Base-by-base conservation (phyloP, 2,888 invertebrate species). In the Geotrupes spiniger region DNA sequence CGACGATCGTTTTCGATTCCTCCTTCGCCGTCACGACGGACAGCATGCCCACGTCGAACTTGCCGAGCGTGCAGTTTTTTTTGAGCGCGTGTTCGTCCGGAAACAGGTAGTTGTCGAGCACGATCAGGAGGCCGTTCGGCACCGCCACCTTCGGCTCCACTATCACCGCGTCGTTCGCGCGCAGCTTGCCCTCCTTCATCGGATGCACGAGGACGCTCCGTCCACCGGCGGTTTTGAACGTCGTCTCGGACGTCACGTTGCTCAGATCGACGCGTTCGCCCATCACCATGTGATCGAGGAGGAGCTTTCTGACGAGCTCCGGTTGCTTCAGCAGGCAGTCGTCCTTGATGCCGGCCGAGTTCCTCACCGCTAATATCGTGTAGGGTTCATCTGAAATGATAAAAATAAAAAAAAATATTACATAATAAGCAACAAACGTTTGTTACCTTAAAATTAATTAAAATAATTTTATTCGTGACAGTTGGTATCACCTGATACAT, bases 221-320 rank as follows among this genome's bases (percentile, higher is more conserved):
- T 4, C 76, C 76, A n/a, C 75, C 72, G 15, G 74, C 61, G 4
- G 76, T 75, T 49, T 71, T 77, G 69, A 70, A 76, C 63, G 72
- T 75, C 63, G 70, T 71, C 63, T 67, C 76, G 63, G 68, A 75
- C 61, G 74, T 75, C 61, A 70, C 61, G 53, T 71, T 78, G 67
- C 67, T 74, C 62, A 74, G 69, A 61, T 80, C 77, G 52, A 79
- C 73, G 56, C 75, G 73, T 56, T 75, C 72, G 9, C 80, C 81
- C 12, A 81, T 74, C 52, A 82, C 76, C 60, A 82, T 74, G 65
- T 82, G 82, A 61, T 81, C 80, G 59, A 81, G 65, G 56, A 82
- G 73, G 52, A 82, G 72, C 61, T 78, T 76, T 65, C 79, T 80
- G 52, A 82, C 73, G 33, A 76, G 72, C 48, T 78, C 77, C 36